phyloP scores from a whole-genome alignment of 2,797 vertebrate genomes.

The Galaxias olidus region DNA sequence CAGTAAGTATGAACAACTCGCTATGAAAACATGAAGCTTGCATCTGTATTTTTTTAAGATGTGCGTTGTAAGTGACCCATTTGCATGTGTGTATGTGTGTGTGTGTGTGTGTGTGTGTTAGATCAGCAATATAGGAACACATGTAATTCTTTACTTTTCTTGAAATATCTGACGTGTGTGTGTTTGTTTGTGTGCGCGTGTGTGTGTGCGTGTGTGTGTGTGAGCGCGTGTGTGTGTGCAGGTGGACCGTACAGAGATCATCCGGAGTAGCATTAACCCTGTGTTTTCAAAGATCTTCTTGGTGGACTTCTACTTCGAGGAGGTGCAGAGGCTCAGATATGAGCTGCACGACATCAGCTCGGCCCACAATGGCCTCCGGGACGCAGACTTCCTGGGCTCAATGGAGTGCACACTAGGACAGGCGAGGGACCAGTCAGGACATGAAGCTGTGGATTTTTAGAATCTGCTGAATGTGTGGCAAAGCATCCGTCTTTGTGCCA shows the following conservation, averaged over 20 bases:
- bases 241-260: constrained; percentile 98
- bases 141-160: too few relatives aligned
- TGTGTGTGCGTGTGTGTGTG: not conserved
- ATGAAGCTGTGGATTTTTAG: not conserved
- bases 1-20: not conserved
- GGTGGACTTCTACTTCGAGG: constrained; percentile 98
- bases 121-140: too few relatives aligned
- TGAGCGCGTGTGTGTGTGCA: constrained; percentile 51
- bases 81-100: constrained; percentile 4
- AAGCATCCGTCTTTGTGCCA: not conserved
- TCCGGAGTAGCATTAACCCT: constrained; percentile 92
- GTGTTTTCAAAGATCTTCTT: constrained; percentile 97
- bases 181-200: constrained; percentile 1
- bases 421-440: constrained; percentile 63
- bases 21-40: not conserved
- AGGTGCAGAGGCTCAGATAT: constrained; percentile 92
- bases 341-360: constrained; percentile 97
- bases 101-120: constrained; percentile 10
- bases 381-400: constrained; percentile 92
- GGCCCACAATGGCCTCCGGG: constrained; percentile 94
- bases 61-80: constrained; percentile 3
- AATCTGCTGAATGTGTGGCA: not conserved
- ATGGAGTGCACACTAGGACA: constrained; percentile 98
- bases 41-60: not conserved
- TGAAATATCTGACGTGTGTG: not conserved